phyloP scores from a whole-genome alignment of 2,888 invertebrate species.

The Matsumyia berberina region DNA sequence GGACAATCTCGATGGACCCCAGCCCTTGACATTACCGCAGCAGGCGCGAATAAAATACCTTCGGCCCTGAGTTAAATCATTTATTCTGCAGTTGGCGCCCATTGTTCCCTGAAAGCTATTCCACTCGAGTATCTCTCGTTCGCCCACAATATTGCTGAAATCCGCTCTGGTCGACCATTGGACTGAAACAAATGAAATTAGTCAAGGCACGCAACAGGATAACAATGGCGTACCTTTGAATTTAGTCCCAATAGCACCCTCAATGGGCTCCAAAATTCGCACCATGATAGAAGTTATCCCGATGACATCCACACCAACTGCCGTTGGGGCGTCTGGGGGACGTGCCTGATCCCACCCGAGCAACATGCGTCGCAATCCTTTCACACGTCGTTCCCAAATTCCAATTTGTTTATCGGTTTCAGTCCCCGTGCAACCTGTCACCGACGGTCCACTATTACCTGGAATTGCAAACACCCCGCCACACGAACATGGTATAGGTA shows the following conservation, averaged over 20 bases:
- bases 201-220: slow-evolving; percentile 34
- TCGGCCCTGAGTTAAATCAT: slow-evolving; percentile 93
- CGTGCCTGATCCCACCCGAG: slow-evolving; percentile 94
- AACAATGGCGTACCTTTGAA: slow-evolving; percentile 91
- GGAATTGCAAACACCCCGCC: slow-evolving; percentile 35
- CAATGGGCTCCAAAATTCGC: slow-evolving; percentile 90
- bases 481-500: neutral
- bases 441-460: slow-evolving; percentile 84
- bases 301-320: slow-evolving; percentile 89
- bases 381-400: slow-evolving; percentile 91
- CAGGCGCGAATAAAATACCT: slow-evolving; percentile 95
- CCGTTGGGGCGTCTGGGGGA: slow-evolving; percentile 92
- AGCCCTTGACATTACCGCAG: slow-evolving; percentile 97
- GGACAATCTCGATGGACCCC: slow-evolving; percentile 90
- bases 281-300: slow-evolving; percentile 87
- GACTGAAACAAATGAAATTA: slow-evolving; percentile 86
- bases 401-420: slow-evolving; percentile 93
- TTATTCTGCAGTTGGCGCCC: slow-evolving; percentile 85
- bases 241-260: slow-evolving; percentile 94
- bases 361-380: slow-evolving; percentile 87
- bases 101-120: slow-evolving; percentile 84
- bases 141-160: slow-evolving; percentile 92
- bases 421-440: slow-evolving; percentile 89
- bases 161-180: slow-evolving; percentile 96
- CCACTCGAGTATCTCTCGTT: slow-evolving; percentile 89